These are phyloP conservation scores for Paracanthobrama guichenoti DNA, from an alignment of 2,113 vertebrate species.

Conservation along the genomic window DNA sequence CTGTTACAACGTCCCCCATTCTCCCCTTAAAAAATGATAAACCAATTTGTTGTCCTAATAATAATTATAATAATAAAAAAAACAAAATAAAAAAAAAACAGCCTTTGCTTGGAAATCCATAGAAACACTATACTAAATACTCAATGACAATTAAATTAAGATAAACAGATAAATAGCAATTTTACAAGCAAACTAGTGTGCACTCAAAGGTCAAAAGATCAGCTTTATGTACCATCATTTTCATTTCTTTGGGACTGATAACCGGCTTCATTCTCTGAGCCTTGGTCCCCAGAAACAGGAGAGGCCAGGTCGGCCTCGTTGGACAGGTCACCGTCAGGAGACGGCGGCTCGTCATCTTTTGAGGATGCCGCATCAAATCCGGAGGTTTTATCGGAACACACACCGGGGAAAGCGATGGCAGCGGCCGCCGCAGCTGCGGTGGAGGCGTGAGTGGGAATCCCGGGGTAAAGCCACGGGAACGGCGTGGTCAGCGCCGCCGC, in stretches of 20 bases:
- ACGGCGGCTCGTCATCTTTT: constrained; percentile 63
- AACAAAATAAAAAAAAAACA: constrained; percentile 29
- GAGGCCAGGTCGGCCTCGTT: constrained; percentile 60
- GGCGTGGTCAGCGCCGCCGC: constrained; percentile 74
- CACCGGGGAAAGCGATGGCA: constrained; percentile 79
- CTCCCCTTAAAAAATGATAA: constrained; percentile 56
- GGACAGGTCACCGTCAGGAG: constrained; percentile 61
- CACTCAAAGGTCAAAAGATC: constrained; percentile 37
- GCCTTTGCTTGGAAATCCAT: constrained; percentile 49
- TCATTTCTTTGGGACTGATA: constrained; percentile 63
- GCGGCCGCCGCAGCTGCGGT: constrained; percentile 69
- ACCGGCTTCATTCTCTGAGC: constrained; percentile 58
- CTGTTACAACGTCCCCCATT: constrained; percentile 66
- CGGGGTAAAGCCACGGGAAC: constrained; percentile 85
- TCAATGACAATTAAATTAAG: constrained; percentile 52
- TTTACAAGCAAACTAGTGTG: constrained; percentile 60
- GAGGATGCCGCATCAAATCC: constrained; percentile 58
- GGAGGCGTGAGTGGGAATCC: constrained; percentile 72
- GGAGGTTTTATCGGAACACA: constrained; percentile 68
- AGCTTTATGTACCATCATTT: constrained; percentile 55
- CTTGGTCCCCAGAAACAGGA: constrained; percentile 66
- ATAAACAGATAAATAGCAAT: constrained; percentile 61
- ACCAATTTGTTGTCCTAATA: constrained; percentile 55
- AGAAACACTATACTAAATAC: constrained; percentile 54
- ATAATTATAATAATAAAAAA: constrained; percentile 18